Percentiles rank a stretch among this genome's conserved stretches.
Conservation (phyloP, 2,797 vertebrate genomes). For the Paedocypris micromegethes region DNA sequence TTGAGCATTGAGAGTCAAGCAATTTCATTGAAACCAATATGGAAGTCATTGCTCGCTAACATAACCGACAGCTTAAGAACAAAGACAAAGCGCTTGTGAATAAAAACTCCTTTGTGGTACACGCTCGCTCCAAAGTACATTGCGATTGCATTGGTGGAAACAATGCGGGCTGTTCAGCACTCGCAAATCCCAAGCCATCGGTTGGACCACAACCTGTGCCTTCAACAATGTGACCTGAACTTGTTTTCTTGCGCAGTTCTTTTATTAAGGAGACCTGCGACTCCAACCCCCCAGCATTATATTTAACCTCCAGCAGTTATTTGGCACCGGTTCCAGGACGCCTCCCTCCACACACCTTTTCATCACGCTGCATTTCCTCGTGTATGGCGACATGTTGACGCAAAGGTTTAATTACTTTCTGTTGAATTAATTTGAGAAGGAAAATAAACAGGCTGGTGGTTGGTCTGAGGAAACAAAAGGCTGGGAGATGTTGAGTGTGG, state of each 20-base stretch:
- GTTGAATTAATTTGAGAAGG: conserved; percentile 75
- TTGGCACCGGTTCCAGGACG: conserved; percentile 69
- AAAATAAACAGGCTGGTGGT: conserved; percentile 59
- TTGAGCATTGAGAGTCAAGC: background rate
- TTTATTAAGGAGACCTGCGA: conserved; percentile 68
- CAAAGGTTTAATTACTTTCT: conserved; percentile 78
- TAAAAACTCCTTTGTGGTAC: background rate
- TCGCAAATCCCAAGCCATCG: conserved; percentile 25
- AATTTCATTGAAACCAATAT: background rate
- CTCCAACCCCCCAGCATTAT: conserved; percentile 71
- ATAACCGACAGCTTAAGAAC: conserved; percentile 12
- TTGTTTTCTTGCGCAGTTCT: conserved; percentile 64
- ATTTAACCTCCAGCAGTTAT: conserved; percentile 73
- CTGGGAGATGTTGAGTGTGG: conserved; percentile 56
- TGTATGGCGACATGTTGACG: conserved; percentile 62
- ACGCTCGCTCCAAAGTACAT: conserved; percentile 64
- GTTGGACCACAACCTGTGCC: conserved; percentile 55
- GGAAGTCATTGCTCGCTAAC: background rate
- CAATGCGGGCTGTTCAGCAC: conserved; percentile 57
- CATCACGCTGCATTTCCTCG: conserved; percentile 63
- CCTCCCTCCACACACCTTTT: conserved; percentile 54
- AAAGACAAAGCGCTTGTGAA: conserved; percentile 3
- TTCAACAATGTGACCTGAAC: conserved; percentile 65
- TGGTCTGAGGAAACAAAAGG: conserved; percentile 67
- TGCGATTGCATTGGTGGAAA: conserved; percentile 66